Evolutionary conservation across 2,888 invertebrate species (phyloP).

Genomic region (Trichacis sp.): DNA sequence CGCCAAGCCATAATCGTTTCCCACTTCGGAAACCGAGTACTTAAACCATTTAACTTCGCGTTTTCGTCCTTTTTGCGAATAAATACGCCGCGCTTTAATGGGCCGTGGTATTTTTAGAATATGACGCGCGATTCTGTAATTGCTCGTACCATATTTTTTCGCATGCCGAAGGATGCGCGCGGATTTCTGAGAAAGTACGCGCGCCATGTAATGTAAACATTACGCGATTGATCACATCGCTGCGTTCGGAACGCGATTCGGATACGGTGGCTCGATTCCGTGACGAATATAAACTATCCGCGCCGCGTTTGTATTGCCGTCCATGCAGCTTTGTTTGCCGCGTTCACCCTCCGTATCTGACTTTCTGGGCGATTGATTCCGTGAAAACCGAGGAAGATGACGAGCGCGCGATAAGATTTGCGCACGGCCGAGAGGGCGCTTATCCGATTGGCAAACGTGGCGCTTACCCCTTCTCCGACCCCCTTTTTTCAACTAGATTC

Average conservation of each 20-base stretch:
- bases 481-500: too few relatives aligned
- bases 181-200: background rate
- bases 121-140: background rate
- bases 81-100: background rate
- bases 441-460: conserved; percentile 35
- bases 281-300: conserved; percentile 45
- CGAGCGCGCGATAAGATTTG: conserved; percentile 43
- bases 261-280: conserved; percentile 39
- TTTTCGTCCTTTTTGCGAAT: background rate
- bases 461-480: too few relatives aligned
- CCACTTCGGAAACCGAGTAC: conserved; percentile 17
- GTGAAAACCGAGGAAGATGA: conserved; percentile 47
- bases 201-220: conserved; percentile 26
- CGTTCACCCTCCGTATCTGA: conserved; percentile 43
- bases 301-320: conserved; percentile 34
- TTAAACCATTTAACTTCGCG: background rate
- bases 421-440: conserved; percentile 33
- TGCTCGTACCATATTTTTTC: too few relatives aligned
- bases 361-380: conserved; percentile 48
- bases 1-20: conserved; percentile 25
- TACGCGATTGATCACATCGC: conserved; percentile 35
- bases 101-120: background rate
- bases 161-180: too few relatives aligned
- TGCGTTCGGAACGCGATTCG: conserved; percentile 36
- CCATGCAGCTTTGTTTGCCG: conserved; percentile 40